Evolutionary conservation across 2,113 vertebrate species (phyloP).

Genomic region (Syrrhaptes paradoxus): DNA sequence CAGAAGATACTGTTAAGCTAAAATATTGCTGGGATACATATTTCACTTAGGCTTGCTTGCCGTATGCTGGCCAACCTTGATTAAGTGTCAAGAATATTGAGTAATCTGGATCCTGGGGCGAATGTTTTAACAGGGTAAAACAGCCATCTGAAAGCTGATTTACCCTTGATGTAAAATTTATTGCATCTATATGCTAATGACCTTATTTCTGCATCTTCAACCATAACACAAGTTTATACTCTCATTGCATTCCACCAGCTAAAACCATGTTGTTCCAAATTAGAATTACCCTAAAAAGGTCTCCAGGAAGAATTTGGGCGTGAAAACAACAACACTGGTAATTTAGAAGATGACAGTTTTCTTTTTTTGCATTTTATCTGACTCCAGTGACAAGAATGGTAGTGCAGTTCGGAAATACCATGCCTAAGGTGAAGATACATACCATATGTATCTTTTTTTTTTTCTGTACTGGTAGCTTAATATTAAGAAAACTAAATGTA

Average conservation of each 20-base stretch:
- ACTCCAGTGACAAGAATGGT: not conserved
- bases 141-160: slow-evolving; percentile 41
- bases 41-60: slow-evolving; percentile 44
- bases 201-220: slow-evolving; percentile 25
- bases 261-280: not conserved
- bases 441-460: not conserved
- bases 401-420: not conserved
- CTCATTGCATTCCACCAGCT: not conserved
- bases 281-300: not conserved
- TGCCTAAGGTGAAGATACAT: not conserved
- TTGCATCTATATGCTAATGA: slow-evolving; percentile 52
- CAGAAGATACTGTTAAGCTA: slow-evolving; percentile 9
- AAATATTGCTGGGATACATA: slow-evolving; percentile 53
- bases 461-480: not conserved
- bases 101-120: slow-evolving; percentile 52
- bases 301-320: not conserved
- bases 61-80: slow-evolving; percentile 56
- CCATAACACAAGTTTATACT: not conserved
- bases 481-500: not conserved
- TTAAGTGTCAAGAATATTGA: slow-evolving; percentile 69
- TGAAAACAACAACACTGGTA: not conserved
- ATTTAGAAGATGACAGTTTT: not conserved
- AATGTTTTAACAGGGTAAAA: slow-evolving; percentile 50
- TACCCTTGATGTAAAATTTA: slow-evolving; percentile 57
- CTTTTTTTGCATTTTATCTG: not conserved